Percentiles rank a stretch among this genome's conserved stretches.
Evolutionary conservation across 2,888 invertebrate species (phyloP).

Genomic region (Ophion costatus): DNA sequence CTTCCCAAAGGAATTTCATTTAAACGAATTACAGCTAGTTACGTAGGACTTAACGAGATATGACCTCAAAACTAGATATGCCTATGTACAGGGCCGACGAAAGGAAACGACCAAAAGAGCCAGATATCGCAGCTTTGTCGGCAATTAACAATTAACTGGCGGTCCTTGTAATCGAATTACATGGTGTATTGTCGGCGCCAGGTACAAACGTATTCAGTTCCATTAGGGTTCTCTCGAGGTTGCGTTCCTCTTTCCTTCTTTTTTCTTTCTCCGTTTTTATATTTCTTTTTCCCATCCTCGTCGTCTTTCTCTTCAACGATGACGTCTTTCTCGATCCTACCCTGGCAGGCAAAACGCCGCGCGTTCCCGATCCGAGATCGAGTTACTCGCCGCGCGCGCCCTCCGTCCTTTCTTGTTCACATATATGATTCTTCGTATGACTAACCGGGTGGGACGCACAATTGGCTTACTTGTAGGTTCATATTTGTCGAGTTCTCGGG

Average conservation of each 20-base stretch:
- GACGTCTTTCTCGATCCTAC: slow-evolving; percentile 54
- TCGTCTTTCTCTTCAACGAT: slow-evolving; percentile 68
- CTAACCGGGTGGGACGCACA: neutral
- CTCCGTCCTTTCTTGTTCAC: slow-evolving; percentile 46
- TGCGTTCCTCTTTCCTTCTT: slow-evolving; percentile 61
- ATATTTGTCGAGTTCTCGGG: neutral
- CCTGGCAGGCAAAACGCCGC: slow-evolving; percentile 49
- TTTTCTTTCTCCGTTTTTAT: slow-evolving; percentile 42
- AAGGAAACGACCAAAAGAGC: slow-evolving; percentile 49
- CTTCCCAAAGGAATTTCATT: slow-evolving; percentile 17
- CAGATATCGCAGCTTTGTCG: slow-evolving; percentile 62
- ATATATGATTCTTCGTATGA: slow-evolving; percentile 6
- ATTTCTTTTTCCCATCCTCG: slow-evolving; percentile 45
- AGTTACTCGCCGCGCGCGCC: slow-evolving; percentile 78
- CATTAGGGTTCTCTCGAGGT: slow-evolving; percentile 70
- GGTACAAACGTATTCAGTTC: slow-evolving; percentile 83
- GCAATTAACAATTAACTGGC: slow-evolving; percentile 83
- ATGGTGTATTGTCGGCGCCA: slow-evolving; percentile 81
- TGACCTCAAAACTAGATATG: slow-evolving; percentile 9
- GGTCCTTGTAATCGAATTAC: slow-evolving; percentile 84
- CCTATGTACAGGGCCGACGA: neutral
- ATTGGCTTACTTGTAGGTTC: slow-evolving; percentile 4
- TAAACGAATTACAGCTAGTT: slow-evolving; percentile 6
- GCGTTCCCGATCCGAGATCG: slow-evolving; percentile 74
- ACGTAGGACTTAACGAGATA: slow-evolving; percentile 15